Evolutionary conservation across 2,113 vertebrate species (phyloP).

Genomic region (Rhinoptilus africanus): DNA sequence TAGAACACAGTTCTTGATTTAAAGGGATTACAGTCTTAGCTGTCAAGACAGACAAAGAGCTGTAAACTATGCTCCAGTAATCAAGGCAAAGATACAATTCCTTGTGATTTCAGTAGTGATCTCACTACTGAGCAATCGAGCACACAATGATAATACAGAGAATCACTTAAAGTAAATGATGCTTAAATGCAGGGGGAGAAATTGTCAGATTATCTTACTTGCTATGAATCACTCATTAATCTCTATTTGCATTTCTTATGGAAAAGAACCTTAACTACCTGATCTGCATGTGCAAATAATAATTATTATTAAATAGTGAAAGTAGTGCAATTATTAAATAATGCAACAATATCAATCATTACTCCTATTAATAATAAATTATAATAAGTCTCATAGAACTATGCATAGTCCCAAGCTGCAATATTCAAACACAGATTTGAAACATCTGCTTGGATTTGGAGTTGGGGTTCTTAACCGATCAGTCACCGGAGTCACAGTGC

Average conservation of each 20-base stretch:
- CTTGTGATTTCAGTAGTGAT: slow-evolving; percentile 32
- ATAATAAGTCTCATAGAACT: slow-evolving; percentile 12
- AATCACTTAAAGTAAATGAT: slow-evolving; percentile 13
- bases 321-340: slow-evolving; percentile 60
- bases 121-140: neutral
- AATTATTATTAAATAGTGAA: slow-evolving; percentile 55
- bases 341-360: slow-evolving; percentile 63
- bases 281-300: slow-evolving; percentile 55
- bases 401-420: neutral
- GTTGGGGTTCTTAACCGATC: neutral
- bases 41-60: neutral
- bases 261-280: slow-evolving; percentile 42
- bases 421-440: neutral
- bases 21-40: neutral
- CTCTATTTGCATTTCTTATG: slow-evolving; percentile 54
- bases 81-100: neutral
- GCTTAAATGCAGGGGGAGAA: slow-evolving; percentile 17
- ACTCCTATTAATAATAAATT: slow-evolving; percentile 58
- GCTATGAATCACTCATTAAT: slow-evolving; percentile 49
- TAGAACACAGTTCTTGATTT: neutral
- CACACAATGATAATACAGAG: neutral
- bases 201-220: slow-evolving; percentile 38
- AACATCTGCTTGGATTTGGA: neutral
- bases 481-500: neutral
- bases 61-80: neutral